Evolutionary conservation across 2,113 vertebrate genomes (phyloP).

Genomic region (Pluvianellus socialis): DNA sequence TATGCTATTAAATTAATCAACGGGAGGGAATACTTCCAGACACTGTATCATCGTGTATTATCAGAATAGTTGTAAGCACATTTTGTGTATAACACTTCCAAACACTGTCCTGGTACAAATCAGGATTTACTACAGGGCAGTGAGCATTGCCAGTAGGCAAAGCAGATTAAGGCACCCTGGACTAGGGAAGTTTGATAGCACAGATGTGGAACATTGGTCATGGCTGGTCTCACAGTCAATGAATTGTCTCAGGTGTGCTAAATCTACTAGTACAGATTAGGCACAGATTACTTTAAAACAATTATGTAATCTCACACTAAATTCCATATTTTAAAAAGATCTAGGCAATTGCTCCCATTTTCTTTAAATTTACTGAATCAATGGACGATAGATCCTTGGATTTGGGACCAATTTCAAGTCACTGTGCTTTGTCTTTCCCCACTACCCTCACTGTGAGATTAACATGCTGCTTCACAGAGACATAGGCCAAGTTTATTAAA

Average conservation of each 20-base stretch:
- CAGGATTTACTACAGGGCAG: neutral
- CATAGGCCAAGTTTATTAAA: neutral
- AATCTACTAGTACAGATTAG: neutral
- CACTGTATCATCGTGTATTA: neutral
- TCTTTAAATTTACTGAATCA: neutral
- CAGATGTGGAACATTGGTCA: neutral
- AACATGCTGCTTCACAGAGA: neutral
- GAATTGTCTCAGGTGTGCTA: neutral
- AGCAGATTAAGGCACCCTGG: neutral
- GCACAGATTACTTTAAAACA: neutral
- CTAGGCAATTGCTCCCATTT: neutral
- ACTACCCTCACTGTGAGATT: neutral
- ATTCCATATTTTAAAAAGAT: neutral
- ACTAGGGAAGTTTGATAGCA: neutral
- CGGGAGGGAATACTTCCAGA: neutral
- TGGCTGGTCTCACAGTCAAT: neutral
- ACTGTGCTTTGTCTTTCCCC: neutral
- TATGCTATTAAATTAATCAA: neutral
- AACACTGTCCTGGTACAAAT: neutral
- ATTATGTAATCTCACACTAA: neutral
- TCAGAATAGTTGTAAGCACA: neutral
- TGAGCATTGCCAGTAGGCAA: neutral
- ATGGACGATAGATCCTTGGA: neutral
- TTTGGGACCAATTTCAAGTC: neutral
- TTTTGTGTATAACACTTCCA: neutral